Conservation (phyloP, 2,113 vertebrate species). For the Bubalus kerabau region DNA sequence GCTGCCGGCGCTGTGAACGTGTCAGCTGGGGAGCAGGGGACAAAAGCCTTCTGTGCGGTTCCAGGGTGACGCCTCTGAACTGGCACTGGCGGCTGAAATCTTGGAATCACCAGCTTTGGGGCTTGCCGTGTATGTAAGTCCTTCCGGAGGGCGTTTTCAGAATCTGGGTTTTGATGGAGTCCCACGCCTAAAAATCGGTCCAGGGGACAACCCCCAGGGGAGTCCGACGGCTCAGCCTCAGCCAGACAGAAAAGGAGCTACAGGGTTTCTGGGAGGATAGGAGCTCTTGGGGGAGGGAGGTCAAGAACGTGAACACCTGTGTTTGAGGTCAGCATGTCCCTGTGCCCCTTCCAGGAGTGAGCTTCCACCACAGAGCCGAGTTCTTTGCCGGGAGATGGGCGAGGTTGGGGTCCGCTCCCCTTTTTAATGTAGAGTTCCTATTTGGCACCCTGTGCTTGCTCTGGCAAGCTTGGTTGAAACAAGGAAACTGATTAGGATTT, state of each 20-base stretch:
- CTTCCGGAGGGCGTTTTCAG: not conserved
- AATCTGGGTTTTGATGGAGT: not conserved
- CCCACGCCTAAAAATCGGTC: not conserved
- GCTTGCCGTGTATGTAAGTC: fast-evolving
- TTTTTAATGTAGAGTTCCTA: not conserved
- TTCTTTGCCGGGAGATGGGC: not conserved
- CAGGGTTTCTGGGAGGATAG: not conserved
- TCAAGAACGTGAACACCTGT: fast-evolving
- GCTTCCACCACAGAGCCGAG: fast-evolving
- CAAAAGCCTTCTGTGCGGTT: not conserved
- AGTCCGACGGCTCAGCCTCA: fast-evolving
- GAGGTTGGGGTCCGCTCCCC: no score
- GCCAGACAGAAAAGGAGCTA: not conserved
- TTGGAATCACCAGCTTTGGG: not conserved
- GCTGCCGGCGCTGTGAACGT: fast-evolving
- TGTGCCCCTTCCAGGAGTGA: fast-evolving
- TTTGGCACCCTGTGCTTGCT: not conserved
- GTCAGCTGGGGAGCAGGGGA: not conserved
- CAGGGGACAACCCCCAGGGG: fast-evolving
- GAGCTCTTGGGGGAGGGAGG: not conserved
- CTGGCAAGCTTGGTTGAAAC: not conserved
- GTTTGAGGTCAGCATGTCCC: fast-evolving
- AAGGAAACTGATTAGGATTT: not conserved
- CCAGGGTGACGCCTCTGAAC: fast-evolving
- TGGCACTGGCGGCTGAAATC: not conserved